A percentile compares a stretch with the other conserved stretches of the same genome.
These are phyloP conservation scores for Oncorhynchus tshawytscha DNA, from an alignment of 2,113 vertebrate genomes.

Conservation along the genomic window DNA sequence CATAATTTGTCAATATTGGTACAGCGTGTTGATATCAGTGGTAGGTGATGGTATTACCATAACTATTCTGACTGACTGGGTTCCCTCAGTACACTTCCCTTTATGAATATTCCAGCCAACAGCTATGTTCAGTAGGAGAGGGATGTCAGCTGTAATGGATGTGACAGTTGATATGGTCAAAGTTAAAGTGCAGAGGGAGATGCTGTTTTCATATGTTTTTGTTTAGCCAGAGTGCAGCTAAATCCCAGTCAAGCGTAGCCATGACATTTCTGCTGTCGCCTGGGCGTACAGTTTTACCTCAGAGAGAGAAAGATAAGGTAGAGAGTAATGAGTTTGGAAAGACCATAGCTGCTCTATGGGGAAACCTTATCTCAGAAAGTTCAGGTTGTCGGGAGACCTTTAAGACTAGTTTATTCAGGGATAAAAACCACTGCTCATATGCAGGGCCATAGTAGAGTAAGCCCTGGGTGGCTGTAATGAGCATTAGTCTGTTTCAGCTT, in stretches of 20 bases:
- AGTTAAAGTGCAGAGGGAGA: not conserved
- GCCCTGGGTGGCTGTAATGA: no score
- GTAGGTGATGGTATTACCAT: not conserved
- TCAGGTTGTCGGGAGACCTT: not conserved
- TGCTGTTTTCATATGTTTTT: conserved; percentile 6
- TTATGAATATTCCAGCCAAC: not conserved
- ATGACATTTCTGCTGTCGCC: conserved; percentile 7
- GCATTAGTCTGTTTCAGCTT: no score
- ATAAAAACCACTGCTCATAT: not conserved
- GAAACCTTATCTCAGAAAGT: not conserved
- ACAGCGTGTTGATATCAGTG: no score
- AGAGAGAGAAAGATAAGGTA: not conserved
- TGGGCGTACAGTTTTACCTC: not conserved
- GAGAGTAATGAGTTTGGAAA: not conserved
- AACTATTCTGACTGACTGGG: not conserved
- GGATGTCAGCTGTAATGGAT: conserved; percentile 13
- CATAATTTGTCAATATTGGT: no score
- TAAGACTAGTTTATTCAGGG: not conserved
- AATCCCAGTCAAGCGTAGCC: conserved; percentile 11
- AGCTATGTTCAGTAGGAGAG: not conserved
- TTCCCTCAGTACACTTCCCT: not conserved
- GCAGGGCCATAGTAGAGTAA: not conserved
- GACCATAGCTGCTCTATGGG: no score
- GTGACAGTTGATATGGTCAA: conserved; percentile 3
- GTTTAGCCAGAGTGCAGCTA: conserved; percentile 8